Evolutionary conservation across 2,888 invertebrate species (phyloP).

Genomic region (Orthosia gracilis): DNA sequence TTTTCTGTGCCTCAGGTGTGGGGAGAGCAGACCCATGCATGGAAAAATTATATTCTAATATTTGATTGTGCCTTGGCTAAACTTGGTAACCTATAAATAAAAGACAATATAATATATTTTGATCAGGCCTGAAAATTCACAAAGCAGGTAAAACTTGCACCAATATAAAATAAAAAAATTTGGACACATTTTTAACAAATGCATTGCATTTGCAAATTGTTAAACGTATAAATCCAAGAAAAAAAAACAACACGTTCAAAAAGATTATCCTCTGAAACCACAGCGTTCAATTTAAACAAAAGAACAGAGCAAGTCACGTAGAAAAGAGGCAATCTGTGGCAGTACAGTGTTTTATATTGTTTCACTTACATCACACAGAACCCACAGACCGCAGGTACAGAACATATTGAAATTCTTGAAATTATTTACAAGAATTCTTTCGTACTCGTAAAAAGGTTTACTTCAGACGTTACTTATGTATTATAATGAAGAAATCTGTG

Average conservation of each 20-base stretch:
- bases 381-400: neutral
- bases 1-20: no score
- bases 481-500: neutral
- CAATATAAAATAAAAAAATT: no score
- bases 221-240: neutral
- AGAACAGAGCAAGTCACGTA: conserved; percentile 2
- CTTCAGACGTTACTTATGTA: neutral
- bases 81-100: no score
- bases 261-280: neutral
- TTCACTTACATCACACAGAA: conserved; percentile 9
- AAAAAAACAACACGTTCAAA: neutral
- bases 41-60: no score
- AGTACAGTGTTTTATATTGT: conserved; percentile 28
- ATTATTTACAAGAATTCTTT: neutral
- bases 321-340: conserved; percentile 20
- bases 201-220: no score
- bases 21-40: no score
- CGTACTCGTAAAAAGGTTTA: neutral
- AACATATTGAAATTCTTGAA: conserved; percentile 24
- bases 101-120: no score
- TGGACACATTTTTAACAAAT: no score
- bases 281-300: conserved; percentile 16
- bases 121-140: no score
- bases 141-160: no score
- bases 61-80: no score